Percentiles rank a stretch among this genome's conserved stretches.
phyloP scores from a whole-genome alignment of 1,140 invertebrate genomes.

The Nephila pilipes region DNA sequence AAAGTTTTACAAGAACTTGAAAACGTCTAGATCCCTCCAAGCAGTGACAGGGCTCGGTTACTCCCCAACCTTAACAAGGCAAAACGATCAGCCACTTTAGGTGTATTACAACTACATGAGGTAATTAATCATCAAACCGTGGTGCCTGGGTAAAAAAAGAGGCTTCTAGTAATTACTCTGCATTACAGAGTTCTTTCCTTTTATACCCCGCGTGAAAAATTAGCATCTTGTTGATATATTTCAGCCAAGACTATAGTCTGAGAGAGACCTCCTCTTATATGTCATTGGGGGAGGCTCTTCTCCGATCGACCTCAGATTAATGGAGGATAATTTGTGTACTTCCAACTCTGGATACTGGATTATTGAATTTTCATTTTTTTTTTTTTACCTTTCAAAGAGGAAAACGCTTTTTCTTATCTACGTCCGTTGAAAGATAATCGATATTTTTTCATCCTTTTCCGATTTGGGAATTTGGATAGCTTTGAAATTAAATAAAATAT shows the following conservation, averaged over 20 bases:
- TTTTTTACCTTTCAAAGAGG: background rate
- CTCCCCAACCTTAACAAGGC: background rate
- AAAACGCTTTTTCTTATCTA: constrained; percentile 5
- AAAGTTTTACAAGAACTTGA: background rate
- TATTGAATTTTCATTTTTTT: constrained; percentile 42
- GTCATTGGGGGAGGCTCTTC: background rate
- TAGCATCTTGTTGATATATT: constrained; percentile 35
- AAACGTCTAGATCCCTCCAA: background rate
- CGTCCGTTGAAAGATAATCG: background rate
- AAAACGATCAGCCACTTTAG: constrained; percentile 15
- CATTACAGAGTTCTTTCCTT: background rate
- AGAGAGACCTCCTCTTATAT: constrained; percentile 39
- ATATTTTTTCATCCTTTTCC: background rate
- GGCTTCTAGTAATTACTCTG: background rate
- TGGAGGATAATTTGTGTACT: constrained; percentile 45
- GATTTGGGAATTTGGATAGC: background rate
- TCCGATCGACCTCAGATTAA: constrained; percentile 20
- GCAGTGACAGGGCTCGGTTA: background rate
- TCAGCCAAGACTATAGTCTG: background rate
- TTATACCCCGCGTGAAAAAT: constrained; percentile 1
- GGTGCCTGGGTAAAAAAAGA: background rate
- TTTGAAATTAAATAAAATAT: too few relatives aligned
- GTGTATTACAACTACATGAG: constrained; percentile 30
- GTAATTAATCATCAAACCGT: constrained; percentile 32
- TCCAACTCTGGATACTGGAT: constrained; percentile 5